Conservation (phyloP, 2,113 vertebrate species). For the Rhodinocichla rosea region DNA sequence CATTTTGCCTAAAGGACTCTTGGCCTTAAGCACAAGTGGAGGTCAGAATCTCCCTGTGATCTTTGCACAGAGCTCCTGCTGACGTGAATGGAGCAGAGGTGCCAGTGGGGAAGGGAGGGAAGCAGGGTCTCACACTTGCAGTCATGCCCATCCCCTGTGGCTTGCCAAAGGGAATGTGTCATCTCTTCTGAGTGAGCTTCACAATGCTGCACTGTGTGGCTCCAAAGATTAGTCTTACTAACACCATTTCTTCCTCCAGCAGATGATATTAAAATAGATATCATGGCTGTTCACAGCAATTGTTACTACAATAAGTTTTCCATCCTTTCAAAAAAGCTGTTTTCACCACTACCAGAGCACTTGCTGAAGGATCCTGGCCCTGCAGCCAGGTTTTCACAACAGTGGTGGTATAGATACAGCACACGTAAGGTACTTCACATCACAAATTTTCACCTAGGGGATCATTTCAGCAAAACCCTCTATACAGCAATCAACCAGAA, state of each 20-base stretch:
- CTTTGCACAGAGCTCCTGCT: neutral
- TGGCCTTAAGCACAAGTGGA: neutral
- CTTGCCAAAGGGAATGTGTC: neutral
- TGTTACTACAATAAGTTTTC: neutral
- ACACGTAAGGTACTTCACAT: neutral
- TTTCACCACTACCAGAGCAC: neutral
- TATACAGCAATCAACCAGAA: neutral
- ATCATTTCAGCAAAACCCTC: neutral
- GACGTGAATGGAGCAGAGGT: neutral
- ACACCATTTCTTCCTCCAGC: neutral
- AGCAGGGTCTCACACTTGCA: neutral
- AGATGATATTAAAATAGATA: neutral
- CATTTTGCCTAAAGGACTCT: neutral
- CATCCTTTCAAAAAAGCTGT: neutral
- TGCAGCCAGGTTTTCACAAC: neutral
- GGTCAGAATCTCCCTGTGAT: neutral
- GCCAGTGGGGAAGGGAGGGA: neutral
- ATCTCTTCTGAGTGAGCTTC: neutral
- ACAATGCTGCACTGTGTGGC: neutral
- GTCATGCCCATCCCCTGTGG: neutral
- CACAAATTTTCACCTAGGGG: neutral
- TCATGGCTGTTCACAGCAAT: neutral
- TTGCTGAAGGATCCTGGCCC: neutral
- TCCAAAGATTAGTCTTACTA: neutral
- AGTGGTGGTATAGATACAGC: neutral